phyloP scores from a whole-genome alignment of 2,113 vertebrate species.

The Nothocercus julius region DNA sequence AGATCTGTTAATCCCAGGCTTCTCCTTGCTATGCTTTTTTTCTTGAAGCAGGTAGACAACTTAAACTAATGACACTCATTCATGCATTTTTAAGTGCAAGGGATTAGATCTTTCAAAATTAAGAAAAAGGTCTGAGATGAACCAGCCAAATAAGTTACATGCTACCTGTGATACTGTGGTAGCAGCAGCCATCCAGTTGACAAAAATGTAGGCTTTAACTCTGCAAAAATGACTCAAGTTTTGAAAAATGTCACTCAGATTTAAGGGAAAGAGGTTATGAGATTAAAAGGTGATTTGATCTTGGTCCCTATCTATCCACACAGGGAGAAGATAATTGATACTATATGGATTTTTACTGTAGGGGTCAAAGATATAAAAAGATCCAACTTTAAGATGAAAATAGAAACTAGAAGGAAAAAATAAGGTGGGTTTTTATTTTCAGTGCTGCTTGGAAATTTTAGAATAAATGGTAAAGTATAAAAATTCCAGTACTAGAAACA shows the following conservation, averaged over 20 bases:
- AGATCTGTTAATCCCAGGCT: background rate
- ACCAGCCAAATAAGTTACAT: no score
- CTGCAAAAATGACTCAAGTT: background rate
- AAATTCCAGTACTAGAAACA: background rate
- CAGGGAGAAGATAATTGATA: background rate
- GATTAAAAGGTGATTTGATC: slow-evolving; percentile 4
- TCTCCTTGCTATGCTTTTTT: background rate
- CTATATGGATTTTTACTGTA: background rate
- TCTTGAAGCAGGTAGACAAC: background rate
- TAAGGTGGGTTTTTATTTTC: background rate
- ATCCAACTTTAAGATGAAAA: background rate
- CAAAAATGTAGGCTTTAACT: background rate
- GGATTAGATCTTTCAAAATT: background rate
- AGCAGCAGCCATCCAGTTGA: background rate
- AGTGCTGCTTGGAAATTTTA: background rate
- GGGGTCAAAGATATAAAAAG: background rate
- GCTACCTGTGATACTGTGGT: background rate
- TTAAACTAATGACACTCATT: background rate
- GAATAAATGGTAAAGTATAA: background rate
- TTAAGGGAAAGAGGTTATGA: background rate
- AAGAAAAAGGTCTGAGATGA: background rate
- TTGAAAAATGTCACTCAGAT: background rate
- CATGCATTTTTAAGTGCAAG: background rate
- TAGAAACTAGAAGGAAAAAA: background rate
- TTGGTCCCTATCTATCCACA: background rate